Evolutionary conservation across 1,140 invertebrate genomes (phyloP), one percentile per base, ranked within the genome.

Genomic region (Ladona fulva): DNA sequence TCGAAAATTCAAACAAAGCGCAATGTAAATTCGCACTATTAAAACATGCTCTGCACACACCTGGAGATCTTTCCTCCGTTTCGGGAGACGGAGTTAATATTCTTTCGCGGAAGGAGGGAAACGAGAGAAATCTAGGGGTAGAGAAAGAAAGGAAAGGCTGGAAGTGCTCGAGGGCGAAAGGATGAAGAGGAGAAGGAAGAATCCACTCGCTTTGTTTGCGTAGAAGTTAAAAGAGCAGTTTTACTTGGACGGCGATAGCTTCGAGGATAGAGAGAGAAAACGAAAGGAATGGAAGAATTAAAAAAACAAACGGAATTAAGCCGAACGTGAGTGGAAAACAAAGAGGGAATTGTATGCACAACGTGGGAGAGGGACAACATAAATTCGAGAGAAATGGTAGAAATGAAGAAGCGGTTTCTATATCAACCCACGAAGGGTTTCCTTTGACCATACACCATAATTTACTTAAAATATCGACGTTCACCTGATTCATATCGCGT

Each of bases 201-300:
- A 10, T 52, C 19, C 44, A 22, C 52, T 12, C 52, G 52, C 52
- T 66, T 22, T 66, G 52, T 66, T 66, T 66, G 52, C 52, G n/a
- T 22, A 66, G 52, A 66, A 66, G 52, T 66, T 66, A 12, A 66
- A 66, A 66, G 52, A 66, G 52, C 52, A 66, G 52, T 66, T 66
- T 16, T 66, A 66, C 52, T 66, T 22, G 52, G 52, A 19, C n/a
- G 5, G 52, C 52, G 52, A 66, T 66, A 16, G 52, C 52, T 66
- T 22, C 52, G 52, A 52, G 44, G 44, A 52, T 10, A 52, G 52
- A 66, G 52, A 12, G 52, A 66, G 14, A 3, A 12, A 12, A 16
- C 5, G 52, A 66, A 12, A 12, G n/a, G 12, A 66, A 66, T 16
- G 52, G 52, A 22, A 12, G 52, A 66, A 66, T 66, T 66, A 66